Evolutionary conservation across 1,140 invertebrate genomes (phyloP).

Genomic region (Dendroctonus ponderosae): DNA sequence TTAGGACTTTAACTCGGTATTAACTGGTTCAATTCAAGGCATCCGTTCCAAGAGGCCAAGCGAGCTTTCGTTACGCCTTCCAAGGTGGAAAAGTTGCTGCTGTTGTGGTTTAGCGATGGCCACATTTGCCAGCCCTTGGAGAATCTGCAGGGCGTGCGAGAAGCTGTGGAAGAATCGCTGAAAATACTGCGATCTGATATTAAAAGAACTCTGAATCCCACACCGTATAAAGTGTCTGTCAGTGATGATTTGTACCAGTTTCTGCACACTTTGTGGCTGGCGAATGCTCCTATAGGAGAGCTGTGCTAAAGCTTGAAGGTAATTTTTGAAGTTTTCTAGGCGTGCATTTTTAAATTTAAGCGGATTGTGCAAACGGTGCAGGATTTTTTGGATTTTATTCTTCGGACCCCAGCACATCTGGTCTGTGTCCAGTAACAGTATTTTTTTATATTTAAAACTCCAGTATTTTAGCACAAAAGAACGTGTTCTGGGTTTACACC

Average conservation of each 20-base stretch:
- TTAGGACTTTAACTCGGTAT: not conserved
- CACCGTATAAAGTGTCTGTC: slow-evolving; percentile 97
- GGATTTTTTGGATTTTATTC: too few species aligned
- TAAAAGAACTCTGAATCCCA: slow-evolving; percentile 93
- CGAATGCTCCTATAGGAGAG: slow-evolving; percentile 97
- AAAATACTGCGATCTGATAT: slow-evolving; percentile 85
- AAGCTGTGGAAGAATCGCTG: slow-evolving; percentile 78
- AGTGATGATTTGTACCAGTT: slow-evolving; percentile 91
- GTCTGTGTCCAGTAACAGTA: too few species aligned
- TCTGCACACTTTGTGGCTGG: slow-evolving; percentile 94
- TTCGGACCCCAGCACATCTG: too few species aligned
- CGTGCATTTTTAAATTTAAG: too few species aligned
- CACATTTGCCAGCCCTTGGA: slow-evolving; percentile 68
- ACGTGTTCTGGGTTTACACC: too few species aligned
- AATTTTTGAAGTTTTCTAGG: too few species aligned
- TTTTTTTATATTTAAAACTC: too few species aligned
- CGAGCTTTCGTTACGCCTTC: slow-evolving; percentile 89
- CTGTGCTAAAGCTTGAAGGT: slow-evolving; percentile 62
- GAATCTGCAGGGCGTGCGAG: slow-evolving; percentile 72
- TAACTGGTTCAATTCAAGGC: slow-evolving; percentile 53
- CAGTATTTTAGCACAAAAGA: too few species aligned
- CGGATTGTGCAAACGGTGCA: too few species aligned
- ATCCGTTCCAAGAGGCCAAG: slow-evolving; percentile 96
- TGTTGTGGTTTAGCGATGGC: slow-evolving; percentile 81
- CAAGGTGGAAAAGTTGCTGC: slow-evolving; percentile 74